phyloP scores from a whole-genome alignment of 2,888 invertebrate genomes.

The Parochlus steinenii region DNA sequence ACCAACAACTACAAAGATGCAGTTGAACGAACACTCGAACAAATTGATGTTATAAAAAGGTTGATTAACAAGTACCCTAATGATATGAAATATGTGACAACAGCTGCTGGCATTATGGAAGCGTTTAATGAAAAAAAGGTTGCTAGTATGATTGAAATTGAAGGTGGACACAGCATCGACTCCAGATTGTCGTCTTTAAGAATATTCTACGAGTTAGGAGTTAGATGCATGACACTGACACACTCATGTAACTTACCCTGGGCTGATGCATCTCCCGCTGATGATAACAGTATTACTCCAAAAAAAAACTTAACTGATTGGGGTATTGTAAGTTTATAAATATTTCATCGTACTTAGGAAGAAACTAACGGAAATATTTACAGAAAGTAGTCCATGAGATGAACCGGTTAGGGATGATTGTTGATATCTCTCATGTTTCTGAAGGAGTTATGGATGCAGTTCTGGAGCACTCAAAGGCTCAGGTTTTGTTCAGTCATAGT shows the following conservation, averaged over 20 bases:
- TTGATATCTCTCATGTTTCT: conserved; percentile 42
- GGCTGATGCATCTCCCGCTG: conserved; percentile 18
- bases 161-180: conserved; percentile 44
- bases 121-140: conserved; percentile 34
- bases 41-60: conserved; percentile 43
- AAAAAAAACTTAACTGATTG: conserved; percentile 12
- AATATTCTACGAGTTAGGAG: conserved; percentile 39
- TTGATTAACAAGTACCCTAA: conserved; percentile 30
- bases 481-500: conserved; percentile 45
- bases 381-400: conserved; percentile 40
- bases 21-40: conserved; percentile 37
- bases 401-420: conserved; percentile 47
- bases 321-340: conserved; percentile 10
- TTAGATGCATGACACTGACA: conserved; percentile 42
- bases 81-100: conserved; percentile 26
- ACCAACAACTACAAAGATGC: conserved; percentile 36
- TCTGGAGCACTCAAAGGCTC: conserved; percentile 33
- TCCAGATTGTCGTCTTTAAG: conserved; percentile 37
- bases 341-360: conserved; percentile 14
- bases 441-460: conserved; percentile 38
- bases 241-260: conserved; percentile 45
- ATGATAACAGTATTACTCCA: conserved; percentile 1
- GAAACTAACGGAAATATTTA: conserved; percentile 6
- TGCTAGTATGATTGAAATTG: conserved; percentile 40
- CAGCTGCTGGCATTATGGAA: conserved; percentile 28